phyloP scores from a whole-genome alignment of 2,888 invertebrate genomes.

The Therioaphis trifolii region DNA sequence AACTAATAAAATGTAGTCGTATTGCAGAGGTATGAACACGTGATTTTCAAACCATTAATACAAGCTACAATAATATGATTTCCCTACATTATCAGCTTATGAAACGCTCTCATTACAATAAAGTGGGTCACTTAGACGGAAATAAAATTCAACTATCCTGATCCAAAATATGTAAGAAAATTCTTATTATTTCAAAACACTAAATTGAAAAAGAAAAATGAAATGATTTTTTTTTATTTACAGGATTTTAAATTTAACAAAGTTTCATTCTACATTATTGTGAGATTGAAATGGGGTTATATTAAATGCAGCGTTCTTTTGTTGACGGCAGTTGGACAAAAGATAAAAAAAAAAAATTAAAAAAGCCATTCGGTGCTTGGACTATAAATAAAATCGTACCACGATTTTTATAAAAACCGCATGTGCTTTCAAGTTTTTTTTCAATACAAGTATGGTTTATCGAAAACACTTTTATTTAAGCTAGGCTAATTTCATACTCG shows the following conservation, averaged over 20 bases:
- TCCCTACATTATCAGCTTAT: slow-evolving; percentile 1
- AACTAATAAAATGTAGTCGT: background rate
- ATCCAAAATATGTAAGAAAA: background rate
- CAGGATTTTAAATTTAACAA: slow-evolving; percentile 15
- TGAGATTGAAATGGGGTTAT: background rate
- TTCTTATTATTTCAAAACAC: background rate
- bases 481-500: background rate
- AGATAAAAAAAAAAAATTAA: slow-evolving; percentile 26
- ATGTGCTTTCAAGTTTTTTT: background rate
- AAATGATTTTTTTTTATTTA: slow-evolving; percentile 1
- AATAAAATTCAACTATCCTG: background rate
- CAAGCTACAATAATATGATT: background rate
- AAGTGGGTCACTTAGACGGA: slow-evolving; percentile 8
- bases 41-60: slow-evolving; percentile 33
- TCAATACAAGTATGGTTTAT: background rate
- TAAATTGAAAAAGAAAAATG: background rate
- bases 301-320: slow-evolving; percentile 28
- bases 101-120: background rate
- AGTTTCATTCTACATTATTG: slow-evolving; percentile 4
- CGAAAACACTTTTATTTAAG: background rate
- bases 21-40: slow-evolving; percentile 25
- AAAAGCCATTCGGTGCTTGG: background rate
- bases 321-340: background rate
- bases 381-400: slow-evolving; percentile 9
- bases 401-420: background rate